Conservation (phyloP, 2,888 invertebrate species). For the Augiades crinisus region DNA sequence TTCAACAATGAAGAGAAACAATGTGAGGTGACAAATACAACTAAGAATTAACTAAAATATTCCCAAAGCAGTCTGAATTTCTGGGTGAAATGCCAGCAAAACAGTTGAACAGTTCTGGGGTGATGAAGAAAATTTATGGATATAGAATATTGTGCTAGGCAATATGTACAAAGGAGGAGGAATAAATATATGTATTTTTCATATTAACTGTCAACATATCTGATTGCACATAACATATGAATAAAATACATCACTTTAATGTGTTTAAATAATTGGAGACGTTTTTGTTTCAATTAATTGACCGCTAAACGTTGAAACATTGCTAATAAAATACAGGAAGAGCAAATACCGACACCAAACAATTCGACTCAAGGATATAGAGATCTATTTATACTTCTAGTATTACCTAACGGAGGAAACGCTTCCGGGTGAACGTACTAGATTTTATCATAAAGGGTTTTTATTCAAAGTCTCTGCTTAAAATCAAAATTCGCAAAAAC, state of each 20-base stretch:
- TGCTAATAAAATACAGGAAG: constrained; percentile 17
- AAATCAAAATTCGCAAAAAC: constrained; percentile 8
- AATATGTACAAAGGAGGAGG: no score
- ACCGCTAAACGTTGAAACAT: constrained; percentile 1
- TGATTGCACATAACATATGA: background rate
- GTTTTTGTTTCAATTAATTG: background rate
- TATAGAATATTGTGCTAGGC: no score
- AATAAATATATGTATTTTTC: no score
- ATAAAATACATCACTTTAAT: background rate
- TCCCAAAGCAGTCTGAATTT: no score
- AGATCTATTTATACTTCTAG: constrained; percentile 28
- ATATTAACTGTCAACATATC: no score
- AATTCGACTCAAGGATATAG: constrained; percentile 37
- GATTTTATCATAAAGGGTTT: background rate
- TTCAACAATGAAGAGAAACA: no score
- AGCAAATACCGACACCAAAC: constrained; percentile 7
- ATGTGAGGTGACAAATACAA: no score
- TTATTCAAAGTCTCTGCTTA: background rate
- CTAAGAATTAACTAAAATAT: no score
- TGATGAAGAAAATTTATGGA: no score
- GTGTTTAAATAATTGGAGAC: background rate
- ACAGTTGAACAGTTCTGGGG: no score
- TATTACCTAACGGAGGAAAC: constrained; percentile 21
- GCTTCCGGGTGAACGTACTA: constrained; percentile 26
- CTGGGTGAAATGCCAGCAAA: no score